These are phyloP conservation scores for Chloropsis cyanopogon DNA, from an alignment of 2,113 vertebrate genomes.

Conservation along the genomic window DNA sequence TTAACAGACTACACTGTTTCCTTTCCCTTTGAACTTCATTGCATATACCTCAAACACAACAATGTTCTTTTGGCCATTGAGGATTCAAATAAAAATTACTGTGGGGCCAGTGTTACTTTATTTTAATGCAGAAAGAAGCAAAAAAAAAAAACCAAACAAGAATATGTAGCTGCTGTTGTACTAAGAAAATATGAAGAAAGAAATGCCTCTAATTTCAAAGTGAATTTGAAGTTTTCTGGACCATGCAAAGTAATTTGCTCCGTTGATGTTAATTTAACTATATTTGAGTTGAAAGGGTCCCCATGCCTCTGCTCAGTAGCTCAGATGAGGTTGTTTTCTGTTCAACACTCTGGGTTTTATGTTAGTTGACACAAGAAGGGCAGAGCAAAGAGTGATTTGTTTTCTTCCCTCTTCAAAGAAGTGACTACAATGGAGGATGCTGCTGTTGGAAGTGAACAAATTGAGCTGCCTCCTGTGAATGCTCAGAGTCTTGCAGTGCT, in stretches of 20 bases:
- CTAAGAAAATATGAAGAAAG: neutral
- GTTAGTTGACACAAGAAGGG: neutral
- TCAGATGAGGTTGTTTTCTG: neutral
- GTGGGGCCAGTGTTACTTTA: neutral
- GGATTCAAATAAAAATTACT: neutral
- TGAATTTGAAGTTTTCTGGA: neutral
- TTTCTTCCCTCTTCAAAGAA: constrained; percentile 68
- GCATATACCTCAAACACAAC: neutral
- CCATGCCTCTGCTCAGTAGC: neutral
- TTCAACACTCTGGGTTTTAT: neutral
- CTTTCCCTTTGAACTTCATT: neutral
- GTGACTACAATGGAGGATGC: constrained; percentile 78
- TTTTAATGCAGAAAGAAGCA: neutral
- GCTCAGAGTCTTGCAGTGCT: neutral
- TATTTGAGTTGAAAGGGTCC: neutral
- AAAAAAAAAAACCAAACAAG: neutral
- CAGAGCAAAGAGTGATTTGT: neutral
- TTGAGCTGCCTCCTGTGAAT: constrained; percentile 59
- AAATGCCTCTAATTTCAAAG: neutral
- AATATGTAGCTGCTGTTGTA: neutral
- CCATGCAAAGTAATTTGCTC: neutral
- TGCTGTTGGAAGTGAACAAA: constrained; percentile 72
- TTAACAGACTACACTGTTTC: neutral
- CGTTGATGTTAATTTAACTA: neutral
- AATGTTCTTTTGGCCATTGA: neutral